Evolutionary conservation across 2,888 invertebrate species (phyloP).

Genomic region (Fragum fragum): DNA sequence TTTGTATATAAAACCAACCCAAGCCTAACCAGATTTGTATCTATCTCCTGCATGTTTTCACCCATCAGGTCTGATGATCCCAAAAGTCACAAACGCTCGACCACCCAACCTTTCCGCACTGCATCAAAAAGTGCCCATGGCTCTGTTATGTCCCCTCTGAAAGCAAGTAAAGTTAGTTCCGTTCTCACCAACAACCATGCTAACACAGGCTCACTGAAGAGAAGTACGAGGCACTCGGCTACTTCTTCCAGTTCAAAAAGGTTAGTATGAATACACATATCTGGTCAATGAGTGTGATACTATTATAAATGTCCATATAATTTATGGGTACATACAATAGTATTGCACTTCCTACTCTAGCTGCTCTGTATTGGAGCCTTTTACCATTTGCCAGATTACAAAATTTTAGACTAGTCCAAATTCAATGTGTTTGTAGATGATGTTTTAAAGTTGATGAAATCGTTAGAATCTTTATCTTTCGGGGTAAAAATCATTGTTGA

Average conservation of each 20-base stretch:
- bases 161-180: conserved; percentile 82
- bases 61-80: conserved; percentile 78
- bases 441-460: too few species aligned
- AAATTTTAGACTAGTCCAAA: too few species aligned
- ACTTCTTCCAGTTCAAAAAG: conserved; percentile 80
- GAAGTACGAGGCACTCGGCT: conserved; percentile 76
- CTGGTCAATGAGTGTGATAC: too few species aligned
- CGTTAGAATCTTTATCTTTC: too few species aligned
- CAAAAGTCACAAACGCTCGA: conserved; percentile 82
- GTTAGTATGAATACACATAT: conserved; percentile 68
- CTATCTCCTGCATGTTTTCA: conserved; percentile 55
- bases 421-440: too few species aligned
- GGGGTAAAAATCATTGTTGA: too few species aligned
- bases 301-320: too few species aligned
- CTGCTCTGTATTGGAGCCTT: too few species aligned
- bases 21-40: background rate
- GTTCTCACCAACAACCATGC: conserved; percentile 74
- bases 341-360: too few species aligned
- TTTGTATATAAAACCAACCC: background rate
- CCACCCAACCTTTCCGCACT: conserved; percentile 79
- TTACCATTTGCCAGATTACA: too few species aligned
- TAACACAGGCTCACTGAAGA: conserved; percentile 74
- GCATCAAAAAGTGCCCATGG: conserved; percentile 83
- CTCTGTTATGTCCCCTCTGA: conserved; percentile 81
- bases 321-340: too few species aligned